Percentiles rank a stretch among this genome's conserved stretches.
These are phyloP conservation scores for Amaurobius ferox DNA, from an alignment of 2,888 invertebrate genomes.

Conservation along the genomic window DNA sequence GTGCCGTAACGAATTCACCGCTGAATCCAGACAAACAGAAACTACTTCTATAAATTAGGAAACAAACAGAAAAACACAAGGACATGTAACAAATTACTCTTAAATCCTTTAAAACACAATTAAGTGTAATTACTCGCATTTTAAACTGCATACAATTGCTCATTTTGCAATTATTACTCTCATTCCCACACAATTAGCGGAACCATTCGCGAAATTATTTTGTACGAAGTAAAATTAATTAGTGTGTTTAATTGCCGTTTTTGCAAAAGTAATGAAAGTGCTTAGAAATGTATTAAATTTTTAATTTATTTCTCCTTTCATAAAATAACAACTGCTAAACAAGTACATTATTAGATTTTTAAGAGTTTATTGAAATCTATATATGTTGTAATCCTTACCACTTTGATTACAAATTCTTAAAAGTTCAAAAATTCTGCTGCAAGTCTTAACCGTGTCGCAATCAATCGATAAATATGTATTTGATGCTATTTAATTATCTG, in stretches of 20 bases:
- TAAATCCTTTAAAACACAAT: conserved; percentile 14
- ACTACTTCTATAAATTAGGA: not conserved
- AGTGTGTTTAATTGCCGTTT: conserved; percentile 5
- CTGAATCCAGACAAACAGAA: not conserved
- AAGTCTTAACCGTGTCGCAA: no score
- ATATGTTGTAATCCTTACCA: no score
- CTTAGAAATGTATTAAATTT: conserved; percentile 5
- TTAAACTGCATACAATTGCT: not conserved
- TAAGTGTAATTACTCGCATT: conserved; percentile 9
- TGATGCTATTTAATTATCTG: no score
- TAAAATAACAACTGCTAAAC: not conserved
- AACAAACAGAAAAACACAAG: not conserved
- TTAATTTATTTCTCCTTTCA: conserved; percentile 4
- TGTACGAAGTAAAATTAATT: conserved; percentile 16
- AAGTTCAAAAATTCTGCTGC: no score
- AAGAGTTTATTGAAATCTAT: no score
- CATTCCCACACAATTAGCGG: conserved; percentile 6
- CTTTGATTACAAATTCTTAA: no score
- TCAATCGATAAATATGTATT: no score
- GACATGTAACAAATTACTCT: conserved; percentile 8
- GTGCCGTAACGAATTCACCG: no score
- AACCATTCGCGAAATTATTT: conserved; percentile 4
- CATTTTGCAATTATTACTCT: not conserved
- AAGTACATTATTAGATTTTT: no score
- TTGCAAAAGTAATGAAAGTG: not conserved